Evolutionary conservation across 2,797 vertebrate genomes (phyloP).

Genomic region (Atherinosoma microstoma): DNA sequence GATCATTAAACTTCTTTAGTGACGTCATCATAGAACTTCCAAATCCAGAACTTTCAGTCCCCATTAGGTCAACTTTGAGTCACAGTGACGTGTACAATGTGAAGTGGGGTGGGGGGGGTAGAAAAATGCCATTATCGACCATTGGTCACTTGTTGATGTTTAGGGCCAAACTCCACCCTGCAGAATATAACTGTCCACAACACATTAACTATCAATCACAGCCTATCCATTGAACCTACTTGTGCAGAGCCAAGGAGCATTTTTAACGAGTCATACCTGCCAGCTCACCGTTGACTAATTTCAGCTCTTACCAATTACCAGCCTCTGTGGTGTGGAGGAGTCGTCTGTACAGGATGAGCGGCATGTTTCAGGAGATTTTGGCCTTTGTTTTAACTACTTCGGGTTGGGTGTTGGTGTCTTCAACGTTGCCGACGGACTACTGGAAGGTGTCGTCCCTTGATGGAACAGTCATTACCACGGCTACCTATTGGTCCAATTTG

Average conservation of each 20-base stretch:
- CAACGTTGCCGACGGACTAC: constrained; percentile 93
- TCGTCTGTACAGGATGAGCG: constrained; percentile 73
- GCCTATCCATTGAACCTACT: constrained; percentile 52
- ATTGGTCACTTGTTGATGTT: constrained; percentile 66
- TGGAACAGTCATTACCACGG: constrained; percentile 95
- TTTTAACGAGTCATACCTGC: constrained; percentile 28
- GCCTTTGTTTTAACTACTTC: constrained; percentile 88
- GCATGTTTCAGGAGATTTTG: constrained; percentile 88
- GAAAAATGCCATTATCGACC: constrained; percentile 41
- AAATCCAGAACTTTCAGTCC: constrained; percentile 10
- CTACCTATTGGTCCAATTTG: constrained; percentile 94
- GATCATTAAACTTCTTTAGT: constrained; percentile 16
- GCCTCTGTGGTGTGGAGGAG: constrained; percentile 14
- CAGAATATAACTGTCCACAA: constrained; percentile 72
- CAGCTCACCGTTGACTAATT: constrained; percentile 30
- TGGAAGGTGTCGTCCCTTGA: constrained; percentile 96
- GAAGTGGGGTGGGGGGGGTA: constrained; percentile 20
- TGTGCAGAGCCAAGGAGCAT: constrained; percentile 29
- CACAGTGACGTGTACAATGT: constrained; percentile 39
- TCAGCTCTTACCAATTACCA: constrained; percentile 14
- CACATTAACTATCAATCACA: constrained; percentile 78
- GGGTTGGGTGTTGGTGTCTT: constrained; percentile 94
- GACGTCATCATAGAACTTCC: constrained; percentile 23
- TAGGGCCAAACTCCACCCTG: constrained; percentile 76
- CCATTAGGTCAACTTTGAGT: constrained; percentile 19